These are phyloP conservation scores for Ennomos erosarius DNA, from an alignment of 2,888 invertebrate species.

Conservation along the genomic window DNA sequence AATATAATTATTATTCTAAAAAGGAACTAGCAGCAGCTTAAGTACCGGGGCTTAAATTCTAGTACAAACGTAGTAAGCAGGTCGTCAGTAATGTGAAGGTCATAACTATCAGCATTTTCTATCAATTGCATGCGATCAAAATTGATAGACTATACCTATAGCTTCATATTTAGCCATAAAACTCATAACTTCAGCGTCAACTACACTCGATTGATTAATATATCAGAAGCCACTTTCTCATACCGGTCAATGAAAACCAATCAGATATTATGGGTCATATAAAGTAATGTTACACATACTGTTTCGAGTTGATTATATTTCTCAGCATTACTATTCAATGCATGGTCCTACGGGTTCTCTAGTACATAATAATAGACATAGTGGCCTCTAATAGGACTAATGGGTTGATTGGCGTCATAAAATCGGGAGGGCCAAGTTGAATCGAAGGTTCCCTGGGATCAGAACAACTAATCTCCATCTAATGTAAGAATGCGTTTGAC, in stretches of 20 bases:
- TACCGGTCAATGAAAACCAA: slow-evolving; percentile 23
- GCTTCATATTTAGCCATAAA: slow-evolving; percentile 12
- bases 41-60: too few relatives aligned
- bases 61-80: too few relatives aligned
- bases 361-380: slow-evolving; percentile 64
- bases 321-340: slow-evolving; percentile 59
- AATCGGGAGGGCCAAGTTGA: slow-evolving; percentile 51
- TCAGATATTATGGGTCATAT: slow-evolving; percentile 26
- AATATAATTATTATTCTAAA: too few relatives aligned
- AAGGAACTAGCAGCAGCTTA: too few relatives aligned
- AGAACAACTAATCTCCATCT: too few relatives aligned
- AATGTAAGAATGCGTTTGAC: too few relatives aligned
- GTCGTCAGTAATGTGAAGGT: too few relatives aligned
- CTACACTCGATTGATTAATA: slow-evolving; percentile 17
- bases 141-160: too few relatives aligned
- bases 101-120: too few relatives aligned
- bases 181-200: slow-evolving; percentile 14
- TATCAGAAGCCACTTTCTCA: slow-evolving; percentile 25
- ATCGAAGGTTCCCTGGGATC: slow-evolving; percentile 9
- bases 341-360: slow-evolving; percentile 52
- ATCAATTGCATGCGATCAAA: too few relatives aligned
- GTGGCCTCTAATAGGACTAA: slow-evolving; percentile 72
- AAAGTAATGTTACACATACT: slow-evolving; percentile 28
- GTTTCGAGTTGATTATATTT: slow-evolving; percentile 42
- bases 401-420: slow-evolving; percentile 73